phyloP scores from a whole-genome alignment of 2,888 invertebrate species.

The Gari tellinella region DNA sequence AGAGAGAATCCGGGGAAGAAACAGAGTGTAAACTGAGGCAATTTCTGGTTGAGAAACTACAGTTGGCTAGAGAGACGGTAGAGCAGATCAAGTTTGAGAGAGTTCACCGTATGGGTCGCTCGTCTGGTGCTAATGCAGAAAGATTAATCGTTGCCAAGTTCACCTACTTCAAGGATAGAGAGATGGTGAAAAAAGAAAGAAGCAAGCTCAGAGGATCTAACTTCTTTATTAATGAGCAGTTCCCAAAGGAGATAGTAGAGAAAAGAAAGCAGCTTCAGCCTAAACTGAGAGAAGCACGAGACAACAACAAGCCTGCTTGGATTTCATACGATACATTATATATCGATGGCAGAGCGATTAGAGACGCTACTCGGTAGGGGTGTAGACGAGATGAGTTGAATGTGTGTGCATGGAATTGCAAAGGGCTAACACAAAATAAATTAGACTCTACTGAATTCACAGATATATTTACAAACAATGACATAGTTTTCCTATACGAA shows the following conservation, averaged over 20 bases:
- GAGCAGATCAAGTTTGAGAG: conserved; percentile 25
- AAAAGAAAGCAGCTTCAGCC: conserved; percentile 16
- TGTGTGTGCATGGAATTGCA: conserved; percentile 22
- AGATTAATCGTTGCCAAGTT: conserved; percentile 43
- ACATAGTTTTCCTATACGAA: conserved; percentile 15
- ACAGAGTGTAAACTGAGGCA: conserved; percentile 7
- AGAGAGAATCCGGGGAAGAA: conserved; percentile 13
- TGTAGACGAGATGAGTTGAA: conserved; percentile 16
- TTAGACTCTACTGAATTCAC: conserved; percentile 9
- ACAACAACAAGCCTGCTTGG: conserved; percentile 13
- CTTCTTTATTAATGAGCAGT: conserved; percentile 33
- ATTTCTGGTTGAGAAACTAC: conserved; percentile 8
- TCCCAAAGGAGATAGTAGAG: conserved; percentile 14
- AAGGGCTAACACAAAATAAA: conserved; percentile 19
- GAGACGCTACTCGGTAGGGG: conserved; percentile 1
- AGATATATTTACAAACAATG: not conserved
- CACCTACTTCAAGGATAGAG: conserved; percentile 28
- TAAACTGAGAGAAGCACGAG: conserved; percentile 10
- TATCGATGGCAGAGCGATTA: conserved; percentile 7
- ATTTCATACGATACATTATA: conserved; percentile 27
- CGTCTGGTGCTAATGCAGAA: not conserved
- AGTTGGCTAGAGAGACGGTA: conserved; percentile 2
- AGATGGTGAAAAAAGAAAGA: conserved; percentile 24
- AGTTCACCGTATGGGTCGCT: conserved; percentile 19
- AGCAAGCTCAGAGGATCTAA: conserved; percentile 7